Evolutionary conservation across 1,140 invertebrate genomes (phyloP).

Genomic region (Dinothrombium tinctorium): DNA sequence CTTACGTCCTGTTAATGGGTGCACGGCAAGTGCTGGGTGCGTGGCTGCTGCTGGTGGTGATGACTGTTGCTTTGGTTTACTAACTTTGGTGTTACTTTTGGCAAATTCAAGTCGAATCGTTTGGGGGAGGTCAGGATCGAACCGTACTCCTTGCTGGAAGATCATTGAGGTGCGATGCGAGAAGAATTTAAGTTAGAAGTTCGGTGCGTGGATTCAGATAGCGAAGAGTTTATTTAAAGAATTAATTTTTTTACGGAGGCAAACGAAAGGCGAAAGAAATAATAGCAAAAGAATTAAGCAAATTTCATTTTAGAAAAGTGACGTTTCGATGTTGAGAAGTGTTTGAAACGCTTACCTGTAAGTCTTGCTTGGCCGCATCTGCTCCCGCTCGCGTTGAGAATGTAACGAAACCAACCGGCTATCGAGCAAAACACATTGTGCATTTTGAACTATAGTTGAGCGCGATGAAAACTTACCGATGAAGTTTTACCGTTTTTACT

Average conservation of each 20-base stretch:
- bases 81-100: conserved; percentile 99
- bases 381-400: conserved; percentile 90
- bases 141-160: conserved; percentile 79
- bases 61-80: conserved; percentile 90
- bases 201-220: too few species aligned
- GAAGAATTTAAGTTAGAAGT: too few species aligned
- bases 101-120: conserved; percentile 99
- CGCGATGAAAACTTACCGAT: conserved; percentile 65
- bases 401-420: conserved; percentile 99
- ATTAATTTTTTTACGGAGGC: too few species aligned
- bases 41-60: conserved; percentile 27
- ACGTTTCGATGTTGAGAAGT: background rate
- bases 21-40: background rate
- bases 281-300: too few species aligned
- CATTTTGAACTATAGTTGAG: too few species aligned
- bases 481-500: conserved; percentile 99
- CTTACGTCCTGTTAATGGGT: background rate
- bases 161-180: too few species aligned
- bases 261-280: too few species aligned
- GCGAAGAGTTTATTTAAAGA: too few species aligned
- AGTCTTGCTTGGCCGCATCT: conserved; percentile 91
- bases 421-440: too few species aligned
- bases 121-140: conserved; percentile 99
- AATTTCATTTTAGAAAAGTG: background rate
- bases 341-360: conserved; percentile 49